phyloP scores from a whole-genome alignment of 2,797 vertebrate species.

The Lepus oiostolus region DNA sequence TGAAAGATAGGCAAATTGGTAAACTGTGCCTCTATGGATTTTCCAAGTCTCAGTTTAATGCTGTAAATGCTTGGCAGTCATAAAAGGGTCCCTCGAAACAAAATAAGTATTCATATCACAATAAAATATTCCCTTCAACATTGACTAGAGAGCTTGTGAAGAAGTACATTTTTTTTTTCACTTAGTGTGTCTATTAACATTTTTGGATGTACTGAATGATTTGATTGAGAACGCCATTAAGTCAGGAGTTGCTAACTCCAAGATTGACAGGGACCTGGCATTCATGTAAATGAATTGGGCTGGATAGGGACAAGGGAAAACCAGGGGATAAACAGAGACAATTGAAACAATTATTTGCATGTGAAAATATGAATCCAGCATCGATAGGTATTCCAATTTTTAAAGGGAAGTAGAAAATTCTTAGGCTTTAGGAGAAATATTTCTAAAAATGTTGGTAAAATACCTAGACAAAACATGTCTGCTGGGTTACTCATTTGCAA shows the following conservation, averaged over 20 bases:
- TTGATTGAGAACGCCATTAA: slow-evolving; percentile 8
- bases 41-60: neutral
- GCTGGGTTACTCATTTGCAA: neutral
- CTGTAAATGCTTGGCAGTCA: neutral
- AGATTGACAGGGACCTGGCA: neutral
- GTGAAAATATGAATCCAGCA: neutral
- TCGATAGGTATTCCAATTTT: neutral
- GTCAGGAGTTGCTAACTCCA: neutral
- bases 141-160: neutral
- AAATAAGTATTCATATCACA: neutral
- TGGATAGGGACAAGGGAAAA: neutral
- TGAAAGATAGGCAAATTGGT: neutral
- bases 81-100: neutral
- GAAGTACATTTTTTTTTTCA: neutral
- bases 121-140: neutral
- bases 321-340: neutral
- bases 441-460: slow-evolving; percentile 9
- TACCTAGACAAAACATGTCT: neutral
- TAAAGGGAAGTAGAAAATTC: slow-evolving; percentile 4
- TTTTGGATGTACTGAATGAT: slow-evolving; percentile 10
- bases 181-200: neutral
- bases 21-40: neutral
- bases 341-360: neutral
- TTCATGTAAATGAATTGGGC: neutral
- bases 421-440: neutral